phyloP scores from a whole-genome alignment of 1,140 invertebrate species.

The Camponotus vicinus region DNA sequence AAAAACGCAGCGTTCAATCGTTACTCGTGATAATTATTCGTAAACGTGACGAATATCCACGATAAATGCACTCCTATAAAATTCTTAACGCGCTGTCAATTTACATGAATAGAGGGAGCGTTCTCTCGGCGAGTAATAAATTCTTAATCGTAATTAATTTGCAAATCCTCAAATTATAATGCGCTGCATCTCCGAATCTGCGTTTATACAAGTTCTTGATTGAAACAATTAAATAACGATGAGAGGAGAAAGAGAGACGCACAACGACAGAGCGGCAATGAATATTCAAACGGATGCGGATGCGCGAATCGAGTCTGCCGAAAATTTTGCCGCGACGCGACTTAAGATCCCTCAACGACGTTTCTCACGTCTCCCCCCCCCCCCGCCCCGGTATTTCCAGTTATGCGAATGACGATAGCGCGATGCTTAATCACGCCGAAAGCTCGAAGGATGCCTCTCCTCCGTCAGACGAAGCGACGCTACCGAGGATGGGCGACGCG shows the following conservation, averaged over 20 bases:
- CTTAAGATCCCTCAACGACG: slow-evolving; percentile 59
- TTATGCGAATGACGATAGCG: not conserved
- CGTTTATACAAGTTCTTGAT: not conserved
- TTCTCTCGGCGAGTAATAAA: not conserved
- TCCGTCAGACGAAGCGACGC: slow-evolving; percentile 26
- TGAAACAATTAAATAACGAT: slow-evolving; percentile 51
- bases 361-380: not conserved
- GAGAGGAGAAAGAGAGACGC: not conserved
- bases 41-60: too few species aligned
- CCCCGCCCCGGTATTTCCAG: not conserved
- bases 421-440: slow-evolving; percentile 46
- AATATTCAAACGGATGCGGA: slow-evolving; percentile 48
- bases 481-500: not conserved
- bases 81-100: too few species aligned
- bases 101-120: too few species aligned
- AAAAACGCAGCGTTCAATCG: not conserved
- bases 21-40: too few species aligned
- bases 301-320: slow-evolving; percentile 29
- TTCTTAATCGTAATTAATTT: slow-evolving; percentile 36
- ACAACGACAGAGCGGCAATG: slow-evolving; percentile 9
- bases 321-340: slow-evolving; percentile 50
- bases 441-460: slow-evolving; percentile 23
- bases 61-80: too few species aligned
- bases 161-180: slow-evolving; percentile 13
- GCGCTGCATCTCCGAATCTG: not conserved